A percentile compares a stretch with the other conserved stretches of the same genome.
Conservation (phyloP, 2,888 invertebrate genomes). For the Biston betularia region DNA sequence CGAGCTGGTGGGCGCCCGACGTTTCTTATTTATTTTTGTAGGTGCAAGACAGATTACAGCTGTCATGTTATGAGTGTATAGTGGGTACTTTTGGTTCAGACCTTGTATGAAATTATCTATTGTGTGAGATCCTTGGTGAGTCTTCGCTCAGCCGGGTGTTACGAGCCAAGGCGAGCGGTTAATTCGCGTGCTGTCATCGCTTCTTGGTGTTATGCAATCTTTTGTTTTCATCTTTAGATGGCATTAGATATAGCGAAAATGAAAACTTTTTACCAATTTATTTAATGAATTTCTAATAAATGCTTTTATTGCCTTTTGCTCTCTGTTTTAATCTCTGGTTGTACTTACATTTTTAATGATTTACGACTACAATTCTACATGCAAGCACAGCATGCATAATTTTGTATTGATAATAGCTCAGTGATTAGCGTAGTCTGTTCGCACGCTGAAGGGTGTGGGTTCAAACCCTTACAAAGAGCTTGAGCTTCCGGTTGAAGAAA, state of each 20-base stretch:
- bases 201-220: constrained; percentile 36
- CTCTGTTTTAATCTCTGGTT: too few species aligned
- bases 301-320: background rate
- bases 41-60: constrained; percentile 69
- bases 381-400: too few species aligned
- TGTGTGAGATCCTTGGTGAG: constrained; percentile 65
- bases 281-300: background rate
- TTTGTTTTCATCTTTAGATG: constrained; percentile 36
- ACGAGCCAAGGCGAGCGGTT: constrained; percentile 49
- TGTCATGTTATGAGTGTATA: constrained; percentile 64
- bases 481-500: too few species aligned
- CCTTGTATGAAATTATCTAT: constrained; percentile 73
- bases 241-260: constrained; percentile 7
- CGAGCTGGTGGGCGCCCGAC: too few species aligned
- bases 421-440: too few species aligned
- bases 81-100: constrained; percentile 74
- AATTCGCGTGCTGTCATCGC: constrained; percentile 44
- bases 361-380: too few species aligned
- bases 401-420: too few species aligned
- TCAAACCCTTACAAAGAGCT: too few species aligned
- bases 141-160: constrained; percentile 50
- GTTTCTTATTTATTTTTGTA: constrained; percentile 55
- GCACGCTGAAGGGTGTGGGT: too few species aligned
- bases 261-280: background rate
- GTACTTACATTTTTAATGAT: too few species aligned